Evolutionary conservation across 2,797 vertebrate species (phyloP).

Genomic region (Catharus ustulatus): DNA sequence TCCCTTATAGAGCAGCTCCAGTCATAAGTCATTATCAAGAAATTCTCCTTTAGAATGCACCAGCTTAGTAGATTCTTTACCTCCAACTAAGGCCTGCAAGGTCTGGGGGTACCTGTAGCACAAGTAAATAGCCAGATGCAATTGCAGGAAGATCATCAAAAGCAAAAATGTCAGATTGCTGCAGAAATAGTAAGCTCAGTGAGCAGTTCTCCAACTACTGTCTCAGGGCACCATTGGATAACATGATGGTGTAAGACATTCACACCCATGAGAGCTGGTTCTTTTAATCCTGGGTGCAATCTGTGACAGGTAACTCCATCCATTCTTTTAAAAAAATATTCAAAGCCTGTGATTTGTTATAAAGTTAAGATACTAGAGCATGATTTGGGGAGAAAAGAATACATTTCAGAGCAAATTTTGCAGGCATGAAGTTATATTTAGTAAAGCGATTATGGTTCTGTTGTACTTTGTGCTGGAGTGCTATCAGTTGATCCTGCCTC

Average conservation of each 20-base stretch:
- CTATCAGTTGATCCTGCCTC: conserved; percentile 9
- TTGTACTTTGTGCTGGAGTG: neutral
- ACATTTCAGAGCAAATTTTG: neutral
- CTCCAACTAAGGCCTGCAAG: neutral
- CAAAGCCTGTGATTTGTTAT: neutral
- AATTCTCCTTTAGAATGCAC: neutral
- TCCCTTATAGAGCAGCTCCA: neutral
- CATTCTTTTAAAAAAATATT: neutral
- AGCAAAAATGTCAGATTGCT: neutral
- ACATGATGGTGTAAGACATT: rapidly evolving
- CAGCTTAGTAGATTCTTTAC: neutral
- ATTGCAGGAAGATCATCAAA: neutral
- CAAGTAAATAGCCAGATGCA: neutral
- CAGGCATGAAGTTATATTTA: conserved; percentile 17
- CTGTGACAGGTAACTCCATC: neutral
- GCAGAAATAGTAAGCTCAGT: neutral
- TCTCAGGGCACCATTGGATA: neutral
- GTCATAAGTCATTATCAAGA: neutral
- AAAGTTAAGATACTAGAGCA: neutral
- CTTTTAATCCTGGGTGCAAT: neutral
- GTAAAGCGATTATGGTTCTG: neutral
- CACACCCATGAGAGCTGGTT: neutral
- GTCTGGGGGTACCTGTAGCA: neutral
- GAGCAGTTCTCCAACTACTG: neutral
- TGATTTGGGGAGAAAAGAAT: neutral